A percentile compares a stretch with the other conserved stretches of the same genome.
phyloP scores from a whole-genome alignment of 30 jellyfish, hydroid and myxozoan species.

The Catostylus mosaicus region DNA sequence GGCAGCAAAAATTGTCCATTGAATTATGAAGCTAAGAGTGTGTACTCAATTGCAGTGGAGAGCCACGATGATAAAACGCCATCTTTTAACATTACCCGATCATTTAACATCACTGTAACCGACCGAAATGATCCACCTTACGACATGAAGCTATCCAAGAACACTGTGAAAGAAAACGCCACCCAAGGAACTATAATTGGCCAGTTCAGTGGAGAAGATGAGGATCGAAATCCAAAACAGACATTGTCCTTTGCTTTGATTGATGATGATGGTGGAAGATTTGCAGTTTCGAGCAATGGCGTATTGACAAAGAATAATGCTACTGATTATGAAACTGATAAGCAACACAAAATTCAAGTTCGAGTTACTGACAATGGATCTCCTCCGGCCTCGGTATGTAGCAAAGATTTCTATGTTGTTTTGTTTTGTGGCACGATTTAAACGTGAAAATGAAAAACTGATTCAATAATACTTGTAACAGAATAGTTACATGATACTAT shows the following conservation, averaged over 20 bases:
- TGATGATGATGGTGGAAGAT: constrained; percentile 70
- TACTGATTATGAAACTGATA: constrained; percentile 73
- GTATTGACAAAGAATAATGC: constrained; percentile 34
- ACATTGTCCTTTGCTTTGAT: constrained; percentile 49
- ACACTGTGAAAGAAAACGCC: constrained; percentile 70
- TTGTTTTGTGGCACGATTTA: no score
- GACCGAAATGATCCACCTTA: constrained; percentile 80
- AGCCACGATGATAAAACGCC: constrained; percentile 85
- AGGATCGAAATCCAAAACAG: constrained; percentile 69
- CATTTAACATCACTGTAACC: constrained; percentile 46
- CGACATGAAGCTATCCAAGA: constrained; percentile 43
- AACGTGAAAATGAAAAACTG: no score
- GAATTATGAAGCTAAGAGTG: constrained; percentile 59
- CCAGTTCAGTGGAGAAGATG: constrained; percentile 65
- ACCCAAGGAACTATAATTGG: constrained; percentile 73
- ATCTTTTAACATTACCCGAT: constrained; percentile 48
- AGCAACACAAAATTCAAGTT: constrained; percentile 62
- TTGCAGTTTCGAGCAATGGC: constrained; percentile 50
- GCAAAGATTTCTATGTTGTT: background rate
- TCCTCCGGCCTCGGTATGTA: constrained; percentile 76
- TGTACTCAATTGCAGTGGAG: constrained; percentile 25
- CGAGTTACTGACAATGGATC: constrained; percentile 85
- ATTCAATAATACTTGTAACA: no score
- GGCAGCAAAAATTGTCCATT: constrained; percentile 69
- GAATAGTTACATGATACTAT: no score